Conservation (phyloP, 2,888 invertebrate genomes). For the Diplolepis rosae region DNA sequence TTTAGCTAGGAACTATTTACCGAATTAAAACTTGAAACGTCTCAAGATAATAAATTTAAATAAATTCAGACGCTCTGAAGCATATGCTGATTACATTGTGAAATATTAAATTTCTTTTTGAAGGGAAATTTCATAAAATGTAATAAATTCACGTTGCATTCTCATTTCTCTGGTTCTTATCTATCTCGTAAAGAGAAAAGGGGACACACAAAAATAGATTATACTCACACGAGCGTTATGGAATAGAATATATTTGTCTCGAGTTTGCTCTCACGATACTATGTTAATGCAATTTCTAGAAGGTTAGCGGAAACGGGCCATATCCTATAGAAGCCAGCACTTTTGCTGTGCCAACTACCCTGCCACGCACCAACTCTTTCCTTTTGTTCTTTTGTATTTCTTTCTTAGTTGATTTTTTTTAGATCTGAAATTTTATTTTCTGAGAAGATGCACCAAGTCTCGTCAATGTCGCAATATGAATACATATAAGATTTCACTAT, state of each 20-base stretch:
- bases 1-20: too few species aligned
- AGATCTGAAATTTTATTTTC: background rate
- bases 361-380: background rate
- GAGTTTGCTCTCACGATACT: background rate
- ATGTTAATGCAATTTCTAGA: slow-evolving; percentile 2
- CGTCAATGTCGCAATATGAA: background rate
- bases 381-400: background rate
- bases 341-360: background rate
- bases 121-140: background rate
- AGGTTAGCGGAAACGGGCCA: background rate
- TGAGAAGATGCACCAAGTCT: background rate
- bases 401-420: background rate
- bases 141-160: background rate
- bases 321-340: too few species aligned
- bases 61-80: too few species aligned
- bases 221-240: background rate
- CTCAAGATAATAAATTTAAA: too few species aligned
- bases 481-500: background rate
- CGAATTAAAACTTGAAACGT: too few species aligned
- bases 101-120: background rate
- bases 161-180: background rate
- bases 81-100: too few species aligned
- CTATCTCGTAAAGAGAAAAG: background rate
- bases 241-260: background rate
- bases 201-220: background rate